Percentiles rank a stretch among this genome's conserved stretches.
Evolutionary conservation across 2,113 vertebrate genomes (phyloP).

Genomic region (Atractosteus spatula): DNA sequence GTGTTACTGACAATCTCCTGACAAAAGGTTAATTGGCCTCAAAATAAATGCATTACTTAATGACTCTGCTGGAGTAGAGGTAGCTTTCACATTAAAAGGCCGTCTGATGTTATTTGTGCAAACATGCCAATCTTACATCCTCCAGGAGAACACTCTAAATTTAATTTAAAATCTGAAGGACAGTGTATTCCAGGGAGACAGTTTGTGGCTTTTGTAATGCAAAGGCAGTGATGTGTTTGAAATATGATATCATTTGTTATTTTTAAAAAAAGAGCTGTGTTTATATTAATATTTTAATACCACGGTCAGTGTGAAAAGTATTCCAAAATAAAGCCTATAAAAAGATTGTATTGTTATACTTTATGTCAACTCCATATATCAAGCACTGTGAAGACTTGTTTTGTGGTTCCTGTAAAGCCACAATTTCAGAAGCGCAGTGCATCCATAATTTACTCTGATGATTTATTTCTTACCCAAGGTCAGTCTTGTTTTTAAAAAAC

Average conservation of each 20-base stretch:
- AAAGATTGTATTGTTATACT: too few relatives aligned
- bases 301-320: background rate
- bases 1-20: conserved; percentile 58
- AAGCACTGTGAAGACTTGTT: too few relatives aligned
- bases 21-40: conserved; percentile 82
- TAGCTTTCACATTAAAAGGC: conserved; percentile 62
- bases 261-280: too few relatives aligned
- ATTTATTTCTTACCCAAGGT: too few relatives aligned
- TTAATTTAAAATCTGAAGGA: conserved; percentile 64
- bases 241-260: background rate
- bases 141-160: conserved; percentile 59
- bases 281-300: background rate
- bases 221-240: background rate
- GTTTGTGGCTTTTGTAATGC: background rate
- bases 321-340: too few relatives aligned
- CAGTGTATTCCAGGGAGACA: background rate
- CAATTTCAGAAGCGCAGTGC: too few relatives aligned
- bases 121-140: conserved; percentile 68
- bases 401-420: too few relatives aligned
- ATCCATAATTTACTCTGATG: too few relatives aligned
- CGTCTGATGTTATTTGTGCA: conserved; percentile 65
- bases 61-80: conserved; percentile 65
- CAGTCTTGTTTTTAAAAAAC: too few relatives aligned
- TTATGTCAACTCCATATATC: too few relatives aligned
- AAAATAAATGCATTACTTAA: conserved; percentile 79